Percentiles rank a stretch among this genome's conserved stretches.
Evolutionary conservation across 2,113 vertebrate species (phyloP).

Genomic region (Progne subis): DNA sequence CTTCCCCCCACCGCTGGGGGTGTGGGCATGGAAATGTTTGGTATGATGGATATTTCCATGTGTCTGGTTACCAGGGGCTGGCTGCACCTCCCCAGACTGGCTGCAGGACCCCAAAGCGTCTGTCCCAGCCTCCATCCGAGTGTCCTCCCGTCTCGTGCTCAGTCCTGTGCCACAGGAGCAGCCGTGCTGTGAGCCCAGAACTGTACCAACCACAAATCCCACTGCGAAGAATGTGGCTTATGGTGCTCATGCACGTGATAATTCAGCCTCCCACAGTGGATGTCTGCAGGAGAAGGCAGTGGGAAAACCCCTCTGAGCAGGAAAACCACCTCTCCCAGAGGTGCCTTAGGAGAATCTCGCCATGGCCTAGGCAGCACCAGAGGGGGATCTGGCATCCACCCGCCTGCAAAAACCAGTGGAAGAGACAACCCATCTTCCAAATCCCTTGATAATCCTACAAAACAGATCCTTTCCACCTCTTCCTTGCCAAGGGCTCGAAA

Average conservation of each 20-base stretch:
- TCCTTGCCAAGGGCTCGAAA: rapidly evolving
- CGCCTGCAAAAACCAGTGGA: not conserved
- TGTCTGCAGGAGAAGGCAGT: not conserved
- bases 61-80: not conserved
- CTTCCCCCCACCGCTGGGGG: not conserved
- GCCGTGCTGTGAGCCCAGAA: rapidly evolving
- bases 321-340: not conserved
- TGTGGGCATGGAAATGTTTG: rapidly evolving
- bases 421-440: not conserved
- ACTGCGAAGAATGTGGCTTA: not conserved
- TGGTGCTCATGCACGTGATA: not conserved
- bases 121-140: rapidly evolving
- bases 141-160: rapidly evolving
- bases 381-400: not conserved
- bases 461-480: not conserved
- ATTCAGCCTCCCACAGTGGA: not conserved
- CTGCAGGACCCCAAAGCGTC: not conserved
- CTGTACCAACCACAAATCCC: not conserved
- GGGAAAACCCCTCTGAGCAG: not conserved
- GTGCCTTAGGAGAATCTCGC: not conserved
- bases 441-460: not conserved
- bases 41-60: not conserved
- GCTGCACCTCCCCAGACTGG: not conserved
- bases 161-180: not conserved
- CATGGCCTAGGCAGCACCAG: not conserved